These are phyloP conservation scores for Isichthys henryi DNA, from an alignment of 2,113 vertebrate genomes.

Conservation along the genomic window DNA sequence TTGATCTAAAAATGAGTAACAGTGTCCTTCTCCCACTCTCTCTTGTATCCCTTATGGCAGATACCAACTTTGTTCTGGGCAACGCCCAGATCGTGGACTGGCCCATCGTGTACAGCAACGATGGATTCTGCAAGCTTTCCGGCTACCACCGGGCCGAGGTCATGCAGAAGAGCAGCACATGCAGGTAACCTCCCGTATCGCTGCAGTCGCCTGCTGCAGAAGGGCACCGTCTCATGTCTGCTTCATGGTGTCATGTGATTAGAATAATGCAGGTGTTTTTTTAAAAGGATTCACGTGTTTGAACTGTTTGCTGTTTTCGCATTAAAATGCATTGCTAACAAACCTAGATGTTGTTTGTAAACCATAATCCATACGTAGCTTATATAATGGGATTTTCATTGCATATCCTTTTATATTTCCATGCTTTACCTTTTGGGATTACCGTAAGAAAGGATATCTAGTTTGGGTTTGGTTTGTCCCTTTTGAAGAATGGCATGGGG, in stretches of 20 bases:
- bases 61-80: constrained; percentile 97
- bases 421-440: neutral
- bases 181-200: constrained; percentile 75
- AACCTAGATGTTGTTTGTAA: neutral
- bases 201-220: neutral
- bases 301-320: neutral
- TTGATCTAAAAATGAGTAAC: neutral
- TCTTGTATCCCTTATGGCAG: constrained; percentile 54
- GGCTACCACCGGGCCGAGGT: constrained; percentile 98
- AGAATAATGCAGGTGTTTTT: neutral
- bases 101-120: constrained; percentile 98
- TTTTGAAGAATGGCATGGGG: neutral
- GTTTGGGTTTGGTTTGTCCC: neutral
- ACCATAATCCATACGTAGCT: neutral
- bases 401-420: neutral
- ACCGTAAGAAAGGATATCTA: neutral
- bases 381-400: neutral
- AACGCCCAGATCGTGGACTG: constrained; percentile 99
- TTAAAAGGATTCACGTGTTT: neutral
- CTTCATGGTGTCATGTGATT: neutral
- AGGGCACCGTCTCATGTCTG: neutral
- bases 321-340: neutral
- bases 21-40: neutral
- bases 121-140: constrained; percentile 97
- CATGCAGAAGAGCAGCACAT: constrained; percentile 99